These are phyloP conservation scores for Leuciscus idus DNA, from an alignment of 2,113 vertebrate genomes.

Conservation along the genomic window DNA sequence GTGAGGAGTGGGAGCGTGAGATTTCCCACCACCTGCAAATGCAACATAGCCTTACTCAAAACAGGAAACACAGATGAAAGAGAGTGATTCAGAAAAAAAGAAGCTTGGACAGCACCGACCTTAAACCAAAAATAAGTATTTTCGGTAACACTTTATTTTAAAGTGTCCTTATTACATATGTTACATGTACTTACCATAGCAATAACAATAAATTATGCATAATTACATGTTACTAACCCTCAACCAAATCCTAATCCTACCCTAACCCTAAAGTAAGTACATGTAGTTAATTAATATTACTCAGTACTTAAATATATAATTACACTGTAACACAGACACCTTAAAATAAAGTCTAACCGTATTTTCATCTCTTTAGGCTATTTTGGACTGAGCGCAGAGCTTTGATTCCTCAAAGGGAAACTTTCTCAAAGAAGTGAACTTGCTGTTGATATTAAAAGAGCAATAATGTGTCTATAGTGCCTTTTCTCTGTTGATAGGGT, in stretches of 20 bases:
- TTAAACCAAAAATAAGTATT: background rate
- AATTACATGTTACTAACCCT: too few species aligned
- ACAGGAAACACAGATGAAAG: conserved; percentile 39
- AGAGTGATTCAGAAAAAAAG: conserved; percentile 17
- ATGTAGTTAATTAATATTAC: too few species aligned
- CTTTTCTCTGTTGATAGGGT: background rate
- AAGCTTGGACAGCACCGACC: conserved; percentile 9
- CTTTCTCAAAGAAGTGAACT: background rate
- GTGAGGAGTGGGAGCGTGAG: conserved; percentile 21
- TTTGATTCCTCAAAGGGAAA: background rate
- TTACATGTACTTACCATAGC: too few species aligned
- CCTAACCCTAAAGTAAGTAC: too few species aligned
- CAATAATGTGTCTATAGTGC: background rate
- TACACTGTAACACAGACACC: too few species aligned
- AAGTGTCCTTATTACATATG: too few species aligned
- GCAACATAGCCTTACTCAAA: conserved; percentile 23
- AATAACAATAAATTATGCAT: too few species aligned
- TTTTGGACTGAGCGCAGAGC: background rate
- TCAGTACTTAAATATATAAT: too few species aligned
- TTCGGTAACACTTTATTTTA: background rate
- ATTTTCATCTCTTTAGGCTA: background rate
- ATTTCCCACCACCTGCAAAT: conserved; percentile 46
- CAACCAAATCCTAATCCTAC: too few species aligned
- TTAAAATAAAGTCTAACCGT: background rate
- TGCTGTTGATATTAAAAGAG: background rate